Evolutionary conservation across 2,113 vertebrate species (phyloP).

Genomic region (Indicator maculatus): DNA sequence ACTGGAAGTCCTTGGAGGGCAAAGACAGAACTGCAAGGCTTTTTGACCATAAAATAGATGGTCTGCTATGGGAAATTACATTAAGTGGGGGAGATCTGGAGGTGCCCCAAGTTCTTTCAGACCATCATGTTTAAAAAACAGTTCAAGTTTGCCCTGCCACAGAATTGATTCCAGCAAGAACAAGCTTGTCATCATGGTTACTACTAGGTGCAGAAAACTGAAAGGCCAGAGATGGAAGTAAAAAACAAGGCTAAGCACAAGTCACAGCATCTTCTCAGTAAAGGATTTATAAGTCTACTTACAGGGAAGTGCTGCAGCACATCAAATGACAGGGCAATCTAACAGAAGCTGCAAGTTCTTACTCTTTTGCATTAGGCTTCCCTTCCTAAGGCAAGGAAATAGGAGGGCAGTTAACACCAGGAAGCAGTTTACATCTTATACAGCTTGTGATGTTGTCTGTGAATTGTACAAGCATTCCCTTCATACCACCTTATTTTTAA

Average conservation of each 20-base stretch:
- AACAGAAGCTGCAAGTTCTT: background rate
- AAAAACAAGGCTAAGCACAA: background rate
- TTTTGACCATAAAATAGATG: constrained; percentile 25
- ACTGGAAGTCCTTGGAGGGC: constrained; percentile 53
- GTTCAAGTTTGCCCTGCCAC: background rate
- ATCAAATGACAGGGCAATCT: background rate
- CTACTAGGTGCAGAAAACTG: background rate
- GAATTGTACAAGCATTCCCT: background rate
- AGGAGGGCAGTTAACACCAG: background rate
- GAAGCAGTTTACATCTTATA: background rate
- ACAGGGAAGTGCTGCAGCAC: background rate
- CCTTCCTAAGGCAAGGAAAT: background rate
- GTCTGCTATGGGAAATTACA: background rate
- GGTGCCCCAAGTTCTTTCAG: constrained; percentile 4
- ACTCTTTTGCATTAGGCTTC: background rate
- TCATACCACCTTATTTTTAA: background rate
- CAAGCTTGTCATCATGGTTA: background rate
- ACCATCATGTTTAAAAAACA: background rate
- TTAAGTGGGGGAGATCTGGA: background rate
- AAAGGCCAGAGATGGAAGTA: constrained; percentile 5
- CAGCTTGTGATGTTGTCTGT: background rate
- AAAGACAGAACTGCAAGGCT: constrained; percentile 13
- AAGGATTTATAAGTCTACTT: background rate
- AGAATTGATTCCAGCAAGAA: background rate
- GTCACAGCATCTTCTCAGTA: background rate